Conservation (phyloP, 2,888 invertebrate genomes). For the Liodrosophila aerea region DNA sequence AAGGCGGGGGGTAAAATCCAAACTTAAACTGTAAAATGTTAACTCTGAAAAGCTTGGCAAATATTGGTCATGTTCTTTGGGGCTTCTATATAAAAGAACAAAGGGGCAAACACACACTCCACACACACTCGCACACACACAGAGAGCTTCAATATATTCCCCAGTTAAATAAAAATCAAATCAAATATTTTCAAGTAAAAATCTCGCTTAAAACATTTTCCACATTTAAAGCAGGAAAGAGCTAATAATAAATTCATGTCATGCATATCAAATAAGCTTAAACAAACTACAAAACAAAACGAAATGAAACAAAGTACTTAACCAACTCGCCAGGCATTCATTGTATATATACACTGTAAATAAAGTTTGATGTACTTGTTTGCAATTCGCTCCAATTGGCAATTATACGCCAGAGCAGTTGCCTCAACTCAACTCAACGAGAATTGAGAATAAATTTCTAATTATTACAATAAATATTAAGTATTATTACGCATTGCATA, state of each 20-base stretch:
- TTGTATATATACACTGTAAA: slow-evolving; percentile 69
- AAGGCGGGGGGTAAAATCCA: neutral
- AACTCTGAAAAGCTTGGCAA: slow-evolving; percentile 35
- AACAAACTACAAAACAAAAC: slow-evolving; percentile 30
- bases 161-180: slow-evolving; percentile 35
- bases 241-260: slow-evolving; percentile 60
- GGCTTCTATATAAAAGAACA: slow-evolving; percentile 11
- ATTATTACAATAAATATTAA: slow-evolving; percentile 22
- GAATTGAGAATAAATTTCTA: slow-evolving; percentile 4
- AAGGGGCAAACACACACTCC: too few relatives aligned
- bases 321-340: too few relatives aligned
- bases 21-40: slow-evolving; percentile 12
- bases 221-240: too few relatives aligned
- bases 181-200: slow-evolving; percentile 4
- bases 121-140: too few relatives aligned
- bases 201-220: slow-evolving; percentile 1
- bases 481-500: slow-evolving; percentile 10
- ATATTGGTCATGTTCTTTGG: slow-evolving; percentile 40
- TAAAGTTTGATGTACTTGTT: slow-evolving; percentile 42
- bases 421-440: slow-evolving; percentile 35
- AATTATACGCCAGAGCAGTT: slow-evolving; percentile 46
- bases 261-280: slow-evolving; percentile 66
- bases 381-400: slow-evolving; percentile 66
- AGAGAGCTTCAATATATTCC: neutral
- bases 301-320: slow-evolving; percentile 34